These are phyloP conservation scores for Leptopterna dolabrata DNA, from an alignment of 2,888 invertebrate species.

Conservation along the genomic window DNA sequence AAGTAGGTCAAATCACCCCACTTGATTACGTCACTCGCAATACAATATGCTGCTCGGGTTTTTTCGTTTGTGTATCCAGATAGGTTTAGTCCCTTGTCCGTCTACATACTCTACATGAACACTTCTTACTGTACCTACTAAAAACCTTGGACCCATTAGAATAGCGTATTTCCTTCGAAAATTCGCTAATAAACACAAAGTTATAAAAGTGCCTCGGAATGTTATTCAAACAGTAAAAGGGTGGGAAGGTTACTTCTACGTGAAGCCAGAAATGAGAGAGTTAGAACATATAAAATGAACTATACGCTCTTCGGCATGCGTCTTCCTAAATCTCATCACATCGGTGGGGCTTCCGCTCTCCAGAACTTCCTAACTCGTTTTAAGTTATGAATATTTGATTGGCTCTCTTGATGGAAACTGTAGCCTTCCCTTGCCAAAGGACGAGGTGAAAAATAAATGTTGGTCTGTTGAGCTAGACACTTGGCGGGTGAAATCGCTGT, in stretches of 20 bases:
- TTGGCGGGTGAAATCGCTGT: background rate
- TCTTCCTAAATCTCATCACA: constrained; percentile 14
- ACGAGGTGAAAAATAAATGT: constrained; percentile 1
- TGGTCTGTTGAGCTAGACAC: background rate
- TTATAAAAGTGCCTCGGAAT: background rate
- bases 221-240: background rate
- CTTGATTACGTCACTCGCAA: too few relatives aligned
- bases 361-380: constrained; percentile 47
- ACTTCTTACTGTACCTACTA: too few relatives aligned
- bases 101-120: too few relatives aligned
- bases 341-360: background rate
- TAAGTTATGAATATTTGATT: constrained; percentile 54
- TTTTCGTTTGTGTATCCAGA: too few relatives aligned
- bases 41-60: too few relatives aligned
- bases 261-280: background rate
- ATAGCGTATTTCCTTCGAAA: too few relatives aligned
- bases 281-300: constrained; percentile 1
- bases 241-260: background rate
- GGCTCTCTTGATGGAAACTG: constrained; percentile 12
- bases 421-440: background rate
- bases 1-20: too few relatives aligned
- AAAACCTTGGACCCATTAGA: too few relatives aligned
- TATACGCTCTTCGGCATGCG: constrained; percentile 7
- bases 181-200: too few relatives aligned
- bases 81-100: too few relatives aligned